Conservation (phyloP, 2,888 invertebrate species). For the Eilema sororculum region DNA sequence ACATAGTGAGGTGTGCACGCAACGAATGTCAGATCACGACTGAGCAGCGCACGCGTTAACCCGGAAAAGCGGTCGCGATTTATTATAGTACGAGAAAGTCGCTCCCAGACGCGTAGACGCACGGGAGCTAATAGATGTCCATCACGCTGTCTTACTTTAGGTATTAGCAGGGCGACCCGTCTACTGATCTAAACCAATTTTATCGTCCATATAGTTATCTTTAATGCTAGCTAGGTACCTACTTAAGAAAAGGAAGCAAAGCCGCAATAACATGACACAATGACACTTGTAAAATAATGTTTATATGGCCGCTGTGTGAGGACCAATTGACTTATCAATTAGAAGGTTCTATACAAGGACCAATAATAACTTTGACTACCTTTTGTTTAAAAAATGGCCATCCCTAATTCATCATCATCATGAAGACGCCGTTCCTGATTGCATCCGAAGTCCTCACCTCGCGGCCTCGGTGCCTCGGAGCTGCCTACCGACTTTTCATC, state of each 20-base stretch:
- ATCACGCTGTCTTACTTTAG: conserved; percentile 25
- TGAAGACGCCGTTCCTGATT: not conserved
- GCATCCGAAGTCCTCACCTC: not conserved
- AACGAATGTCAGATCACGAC: conserved; percentile 69
- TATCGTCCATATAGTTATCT: not conserved
- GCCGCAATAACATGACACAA: no score
- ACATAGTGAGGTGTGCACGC: conserved; percentile 67
- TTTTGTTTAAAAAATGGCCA: not conserved
- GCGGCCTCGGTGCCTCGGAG: no score
- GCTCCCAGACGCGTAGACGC: conserved; percentile 67
- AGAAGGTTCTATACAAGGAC: not conserved
- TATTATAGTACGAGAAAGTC: conserved; percentile 74
- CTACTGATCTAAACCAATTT: not conserved
- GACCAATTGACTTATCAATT: not conserved
- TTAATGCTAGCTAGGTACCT: not conserved
- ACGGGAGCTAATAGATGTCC: conserved; percentile 46
- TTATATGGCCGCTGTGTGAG: not conserved
- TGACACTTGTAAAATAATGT: not conserved
- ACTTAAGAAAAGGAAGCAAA: not conserved
- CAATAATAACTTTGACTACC: not conserved
- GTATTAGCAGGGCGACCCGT: conserved; percentile 21
- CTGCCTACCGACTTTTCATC: no score
- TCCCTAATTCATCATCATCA: not conserved
- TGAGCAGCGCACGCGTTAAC: conserved; percentile 72
- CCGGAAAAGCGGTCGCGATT: conserved; percentile 80